A percentile compares a stretch with the other conserved stretches of the same genome.
These are phyloP conservation scores for Dicyrtoma fusca DNA, from an alignment of 2,888 invertebrate species.

Conservation along the genomic window DNA sequence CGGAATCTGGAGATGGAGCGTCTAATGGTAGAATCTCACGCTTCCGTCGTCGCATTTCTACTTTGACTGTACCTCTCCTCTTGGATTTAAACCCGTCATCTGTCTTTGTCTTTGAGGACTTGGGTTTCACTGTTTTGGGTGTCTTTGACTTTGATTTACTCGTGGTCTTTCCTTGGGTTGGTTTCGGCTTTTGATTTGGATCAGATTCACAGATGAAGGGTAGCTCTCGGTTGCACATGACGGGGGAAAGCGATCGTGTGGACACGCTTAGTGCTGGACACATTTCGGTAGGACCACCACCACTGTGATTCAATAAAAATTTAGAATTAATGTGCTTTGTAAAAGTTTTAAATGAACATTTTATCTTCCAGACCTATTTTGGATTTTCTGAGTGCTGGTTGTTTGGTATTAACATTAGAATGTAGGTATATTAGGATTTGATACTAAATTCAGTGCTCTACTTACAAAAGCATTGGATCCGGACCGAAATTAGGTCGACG, in stretches of 20 bases:
- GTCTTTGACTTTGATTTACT: constrained; percentile 26
- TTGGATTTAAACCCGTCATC: neutral
- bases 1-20: neutral
- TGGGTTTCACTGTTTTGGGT: constrained; percentile 20
- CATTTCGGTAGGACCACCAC: constrained; percentile 53
- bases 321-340: neutral
- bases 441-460: no score
- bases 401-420: no score
- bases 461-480: constrained; percentile 37
- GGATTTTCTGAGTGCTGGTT: no score
- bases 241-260: constrained; percentile 47
- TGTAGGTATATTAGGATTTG: no score
- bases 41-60: constrained; percentile 40
- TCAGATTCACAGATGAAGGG: constrained; percentile 55
- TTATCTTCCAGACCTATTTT: no score
- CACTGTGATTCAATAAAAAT: constrained; percentile 42
- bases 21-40: constrained; percentile 15
- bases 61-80: constrained; percentile 22
- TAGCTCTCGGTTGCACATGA: constrained; percentile 43
- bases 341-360: neutral
- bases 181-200: constrained; percentile 22
- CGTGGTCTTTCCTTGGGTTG: constrained; percentile 24
- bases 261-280: constrained; percentile 49
- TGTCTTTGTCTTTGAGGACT: constrained; percentile 6
- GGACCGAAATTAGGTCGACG: constrained; percentile 38